Evolutionary conservation across 1,140 invertebrate genomes (phyloP).

Genomic region (Polyergus mexicanus): DNA sequence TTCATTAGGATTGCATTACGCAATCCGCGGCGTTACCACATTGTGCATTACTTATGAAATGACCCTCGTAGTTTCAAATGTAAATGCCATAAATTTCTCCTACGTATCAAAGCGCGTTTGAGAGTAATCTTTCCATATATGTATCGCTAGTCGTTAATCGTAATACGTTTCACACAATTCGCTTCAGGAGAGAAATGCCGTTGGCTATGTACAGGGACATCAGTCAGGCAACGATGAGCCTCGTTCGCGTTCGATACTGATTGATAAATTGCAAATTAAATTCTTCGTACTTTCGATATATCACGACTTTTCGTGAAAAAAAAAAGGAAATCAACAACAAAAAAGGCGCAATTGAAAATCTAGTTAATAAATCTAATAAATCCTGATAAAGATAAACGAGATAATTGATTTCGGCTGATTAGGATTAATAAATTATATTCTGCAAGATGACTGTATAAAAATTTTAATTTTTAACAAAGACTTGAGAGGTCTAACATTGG

Average conservation of each 20-base stretch:
- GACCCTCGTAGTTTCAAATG: background rate
- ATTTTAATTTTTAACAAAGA: background rate
- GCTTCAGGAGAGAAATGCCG: constrained; percentile 10
- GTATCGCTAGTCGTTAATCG: constrained; percentile 20
- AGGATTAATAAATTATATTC: background rate
- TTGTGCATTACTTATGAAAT: no score
- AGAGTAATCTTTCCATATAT: constrained; percentile 1
- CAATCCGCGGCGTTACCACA: no score
- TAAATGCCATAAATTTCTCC: background rate
- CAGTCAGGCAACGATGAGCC: constrained; percentile 17
- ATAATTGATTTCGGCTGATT: background rate
- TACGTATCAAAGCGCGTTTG: background rate
- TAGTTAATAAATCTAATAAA: background rate
- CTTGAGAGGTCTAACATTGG: no score
- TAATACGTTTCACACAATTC: constrained; percentile 18
- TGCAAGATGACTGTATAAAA: background rate
- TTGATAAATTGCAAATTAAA: constrained; percentile 16
- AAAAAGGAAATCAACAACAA: background rate
- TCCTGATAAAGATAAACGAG: background rate
- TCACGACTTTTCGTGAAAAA: background rate
- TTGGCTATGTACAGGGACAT: background rate
- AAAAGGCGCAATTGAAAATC: background rate
- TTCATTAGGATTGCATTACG: no score
- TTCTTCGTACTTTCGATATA: background rate
- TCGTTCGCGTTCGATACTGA: background rate